These are phyloP conservation scores for Microctenopoma steveboyesi DNA, from an alignment of 2,797 vertebrate genomes.

Conservation along the genomic window DNA sequence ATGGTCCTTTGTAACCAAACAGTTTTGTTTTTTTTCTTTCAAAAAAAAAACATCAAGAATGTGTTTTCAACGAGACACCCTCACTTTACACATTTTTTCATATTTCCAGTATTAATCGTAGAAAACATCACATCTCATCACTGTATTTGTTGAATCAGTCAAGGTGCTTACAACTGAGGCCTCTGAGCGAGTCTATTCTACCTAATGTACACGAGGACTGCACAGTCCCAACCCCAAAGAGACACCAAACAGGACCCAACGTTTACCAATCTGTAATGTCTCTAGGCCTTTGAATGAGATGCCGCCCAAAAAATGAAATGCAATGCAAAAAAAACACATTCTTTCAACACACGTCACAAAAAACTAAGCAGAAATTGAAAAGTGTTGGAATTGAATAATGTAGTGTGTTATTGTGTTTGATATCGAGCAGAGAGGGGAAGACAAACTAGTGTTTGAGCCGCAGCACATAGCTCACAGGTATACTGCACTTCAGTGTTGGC, in stretches of 20 bases:
- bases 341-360: slow-evolving; percentile 58
- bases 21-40: slow-evolving; percentile 51
- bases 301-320: slow-evolving; percentile 68
- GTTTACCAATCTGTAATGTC: slow-evolving; percentile 42
- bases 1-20: slow-evolving; percentile 60
- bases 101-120: slow-evolving; percentile 58
- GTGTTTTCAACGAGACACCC: slow-evolving; percentile 49
- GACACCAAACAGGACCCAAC: slow-evolving; percentile 26
- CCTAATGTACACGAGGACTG: slow-evolving; percentile 47
- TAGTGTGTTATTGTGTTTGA: slow-evolving; percentile 49
- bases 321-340: slow-evolving; percentile 68
- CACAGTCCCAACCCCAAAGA: slow-evolving; percentile 61
- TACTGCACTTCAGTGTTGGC: slow-evolving; percentile 41
- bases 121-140: slow-evolving; percentile 50
- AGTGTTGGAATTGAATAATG: slow-evolving; percentile 37
- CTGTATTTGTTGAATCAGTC: slow-evolving; percentile 68
- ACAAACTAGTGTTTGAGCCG: slow-evolving; percentile 45
- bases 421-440: slow-evolving; percentile 24
- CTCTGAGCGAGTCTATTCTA: slow-evolving; percentile 67
- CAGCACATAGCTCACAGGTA: slow-evolving; percentile 37
- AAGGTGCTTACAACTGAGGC: slow-evolving; percentile 74
- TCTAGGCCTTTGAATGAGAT: slow-evolving; percentile 59
- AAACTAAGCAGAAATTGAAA: slow-evolving; percentile 23
- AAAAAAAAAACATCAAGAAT: slow-evolving; percentile 35
- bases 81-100: slow-evolving; percentile 50